These are phyloP conservation scores for Peucedramus taeniatus DNA, from an alignment of 2,113 vertebrate species.

Conservation along the genomic window DNA sequence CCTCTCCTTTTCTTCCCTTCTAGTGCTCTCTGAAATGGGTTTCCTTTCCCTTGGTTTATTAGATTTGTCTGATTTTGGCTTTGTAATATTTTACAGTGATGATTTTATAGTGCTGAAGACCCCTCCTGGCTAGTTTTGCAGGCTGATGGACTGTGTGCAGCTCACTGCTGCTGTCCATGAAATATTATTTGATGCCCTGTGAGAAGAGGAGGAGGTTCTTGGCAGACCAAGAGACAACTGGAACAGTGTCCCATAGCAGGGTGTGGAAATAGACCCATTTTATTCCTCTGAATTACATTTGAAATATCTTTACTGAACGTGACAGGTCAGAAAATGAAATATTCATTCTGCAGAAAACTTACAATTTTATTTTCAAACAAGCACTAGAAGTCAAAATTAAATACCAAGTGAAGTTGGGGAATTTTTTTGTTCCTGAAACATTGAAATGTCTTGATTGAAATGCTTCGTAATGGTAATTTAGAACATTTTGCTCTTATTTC, in stretches of 20 bases:
- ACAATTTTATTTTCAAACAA: neutral
- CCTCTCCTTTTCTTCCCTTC: neutral
- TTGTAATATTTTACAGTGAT: neutral
- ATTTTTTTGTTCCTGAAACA: neutral
- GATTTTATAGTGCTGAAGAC: neutral
- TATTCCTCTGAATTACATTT: neutral
- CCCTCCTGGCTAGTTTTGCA: neutral
- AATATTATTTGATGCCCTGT: neutral
- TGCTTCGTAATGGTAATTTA: neutral
- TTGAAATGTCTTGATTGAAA: neutral
- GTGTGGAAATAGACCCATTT: neutral
- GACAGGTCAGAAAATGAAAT: neutral
- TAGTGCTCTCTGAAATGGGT: neutral
- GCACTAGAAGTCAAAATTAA: neutral
- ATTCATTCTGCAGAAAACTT: neutral
- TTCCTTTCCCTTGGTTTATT: neutral
- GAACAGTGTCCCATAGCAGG: neutral
- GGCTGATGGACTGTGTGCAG: neutral
- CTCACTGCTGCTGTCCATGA: neutral
- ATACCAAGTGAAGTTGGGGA: neutral
- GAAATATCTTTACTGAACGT: neutral
- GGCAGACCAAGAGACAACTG: neutral
- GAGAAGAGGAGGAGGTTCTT: neutral
- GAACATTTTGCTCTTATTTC: constrained; percentile 8
- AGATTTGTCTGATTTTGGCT: neutral